Percentiles rank a stretch among this genome's conserved stretches.
Evolutionary conservation across 2,113 vertebrate genomes (phyloP).

Genomic region (Irena cyanogastra): DNA sequence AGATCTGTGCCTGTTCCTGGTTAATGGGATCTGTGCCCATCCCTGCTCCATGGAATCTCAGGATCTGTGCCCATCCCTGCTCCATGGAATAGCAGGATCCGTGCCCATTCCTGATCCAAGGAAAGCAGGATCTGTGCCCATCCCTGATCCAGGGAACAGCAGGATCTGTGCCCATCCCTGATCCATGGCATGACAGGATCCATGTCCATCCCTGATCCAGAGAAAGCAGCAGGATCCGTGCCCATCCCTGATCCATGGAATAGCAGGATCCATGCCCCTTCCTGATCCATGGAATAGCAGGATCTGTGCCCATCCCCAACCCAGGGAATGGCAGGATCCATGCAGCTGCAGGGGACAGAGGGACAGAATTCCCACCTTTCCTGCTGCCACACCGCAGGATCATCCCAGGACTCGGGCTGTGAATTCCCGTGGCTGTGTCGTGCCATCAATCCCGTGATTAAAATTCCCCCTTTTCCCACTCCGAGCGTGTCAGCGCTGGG

Average conservation of each 20-base stretch:
- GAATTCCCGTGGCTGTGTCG: not conserved
- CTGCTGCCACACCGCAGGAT: accelerated
- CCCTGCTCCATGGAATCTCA: accelerated
- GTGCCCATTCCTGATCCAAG: accelerated
- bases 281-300: not conserved
- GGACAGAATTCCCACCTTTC: not conserved
- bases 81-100: accelerated
- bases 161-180: not conserved
- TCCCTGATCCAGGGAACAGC: not conserved
- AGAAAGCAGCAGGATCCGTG: not conserved
- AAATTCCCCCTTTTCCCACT: not conserved
- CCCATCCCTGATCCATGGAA: not conserved
- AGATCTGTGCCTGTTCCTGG: not conserved
- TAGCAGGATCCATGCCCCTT: not conserved
- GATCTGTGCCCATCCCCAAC: too few relatives aligned
- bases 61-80: not conserved
- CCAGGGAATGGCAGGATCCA: accelerated
- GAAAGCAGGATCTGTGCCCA: accelerated
- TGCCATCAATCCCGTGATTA: not conserved
- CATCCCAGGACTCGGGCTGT: not conserved
- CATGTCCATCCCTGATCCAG: accelerated
- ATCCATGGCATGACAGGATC: not conserved
- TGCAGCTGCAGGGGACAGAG: accelerated
- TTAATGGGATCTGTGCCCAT: accelerated
- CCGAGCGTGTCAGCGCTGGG: accelerated